A percentile compares a stretch with the other conserved stretches of the same genome.
phyloP scores from a whole-genome alignment of 2,888 invertebrate species.

The Himalopsyche japonica region DNA sequence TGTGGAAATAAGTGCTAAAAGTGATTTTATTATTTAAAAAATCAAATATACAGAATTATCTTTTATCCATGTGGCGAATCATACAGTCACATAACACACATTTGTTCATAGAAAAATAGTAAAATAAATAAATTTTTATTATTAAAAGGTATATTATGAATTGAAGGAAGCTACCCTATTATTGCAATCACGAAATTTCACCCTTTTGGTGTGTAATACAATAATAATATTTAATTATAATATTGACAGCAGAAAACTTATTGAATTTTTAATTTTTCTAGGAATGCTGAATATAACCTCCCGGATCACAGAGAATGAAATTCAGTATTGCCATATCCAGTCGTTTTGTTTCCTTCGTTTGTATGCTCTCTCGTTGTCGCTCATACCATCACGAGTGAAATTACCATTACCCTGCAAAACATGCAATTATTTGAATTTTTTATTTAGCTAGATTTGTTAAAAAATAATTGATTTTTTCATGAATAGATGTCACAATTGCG shows the following conservation, averaged over 20 bases:
- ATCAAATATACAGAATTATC: no score
- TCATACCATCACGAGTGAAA: constrained; percentile 19
- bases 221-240: background rate
- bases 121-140: background rate
- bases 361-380: constrained; percentile 30
- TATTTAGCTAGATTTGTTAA: no score
- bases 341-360: constrained; percentile 39
- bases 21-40: no score
- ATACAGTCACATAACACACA: no score
- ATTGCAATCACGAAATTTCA: background rate
- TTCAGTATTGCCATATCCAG: constrained; percentile 38
- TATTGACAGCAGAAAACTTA: background rate
- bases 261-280: background rate
- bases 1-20: no score
- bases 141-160: background rate
- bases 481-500: no score
- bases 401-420: constrained; percentile 30
- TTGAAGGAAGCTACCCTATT: background rate
- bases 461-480: no score
- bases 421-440: background rate
- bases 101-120: background rate
- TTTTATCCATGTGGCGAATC: no score
- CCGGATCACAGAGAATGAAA: background rate
- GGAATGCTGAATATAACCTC: background rate
- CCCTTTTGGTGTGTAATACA: background rate